phyloP scores from a whole-genome alignment of 2,797 vertebrate genomes.

The Dallia pectoralis region DNA sequence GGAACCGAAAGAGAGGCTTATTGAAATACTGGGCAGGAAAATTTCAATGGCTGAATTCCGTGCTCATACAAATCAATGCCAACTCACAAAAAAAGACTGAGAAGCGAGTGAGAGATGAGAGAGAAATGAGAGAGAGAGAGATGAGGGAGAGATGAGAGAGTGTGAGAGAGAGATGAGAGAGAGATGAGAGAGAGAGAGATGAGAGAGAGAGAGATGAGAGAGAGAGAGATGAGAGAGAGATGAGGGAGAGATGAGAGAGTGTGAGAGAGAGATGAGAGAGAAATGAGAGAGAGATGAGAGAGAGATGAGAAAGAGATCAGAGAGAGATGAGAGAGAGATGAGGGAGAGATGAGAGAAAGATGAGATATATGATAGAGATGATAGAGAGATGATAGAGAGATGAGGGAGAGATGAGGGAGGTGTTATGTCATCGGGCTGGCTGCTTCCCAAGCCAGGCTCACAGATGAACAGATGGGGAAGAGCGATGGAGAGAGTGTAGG shows the following conservation, averaged over 20 bases:
- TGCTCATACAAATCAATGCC: neutral
- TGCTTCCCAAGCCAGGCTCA: slow-evolving; percentile 40
- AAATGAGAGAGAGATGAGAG: neutral
- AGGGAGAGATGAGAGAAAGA: neutral
- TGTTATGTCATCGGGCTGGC: slow-evolving; percentile 53
- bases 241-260: neutral
- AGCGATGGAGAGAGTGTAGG: neutral
- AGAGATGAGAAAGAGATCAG: no score
- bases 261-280: slow-evolving; percentile 14
- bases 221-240: neutral
- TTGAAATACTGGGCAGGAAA: neutral
- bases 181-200: neutral
- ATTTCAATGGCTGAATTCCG: neutral
- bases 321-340: no score
- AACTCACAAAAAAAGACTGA: neutral
- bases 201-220: slow-evolving; percentile 1
- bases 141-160: slow-evolving; percentile 13
- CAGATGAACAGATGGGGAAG: slow-evolving; percentile 45
- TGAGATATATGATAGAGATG: neutral
- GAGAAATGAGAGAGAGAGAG: neutral
- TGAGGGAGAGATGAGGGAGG: neutral
- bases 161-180: neutral
- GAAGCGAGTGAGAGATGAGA: neutral
- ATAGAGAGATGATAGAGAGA: neutral
- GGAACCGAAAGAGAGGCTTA: slow-evolving; percentile 5